Evolutionary conservation across 92 coral and sea anemone species (phyloP).

Genomic region (Epizoanthus scotinus): DNA sequence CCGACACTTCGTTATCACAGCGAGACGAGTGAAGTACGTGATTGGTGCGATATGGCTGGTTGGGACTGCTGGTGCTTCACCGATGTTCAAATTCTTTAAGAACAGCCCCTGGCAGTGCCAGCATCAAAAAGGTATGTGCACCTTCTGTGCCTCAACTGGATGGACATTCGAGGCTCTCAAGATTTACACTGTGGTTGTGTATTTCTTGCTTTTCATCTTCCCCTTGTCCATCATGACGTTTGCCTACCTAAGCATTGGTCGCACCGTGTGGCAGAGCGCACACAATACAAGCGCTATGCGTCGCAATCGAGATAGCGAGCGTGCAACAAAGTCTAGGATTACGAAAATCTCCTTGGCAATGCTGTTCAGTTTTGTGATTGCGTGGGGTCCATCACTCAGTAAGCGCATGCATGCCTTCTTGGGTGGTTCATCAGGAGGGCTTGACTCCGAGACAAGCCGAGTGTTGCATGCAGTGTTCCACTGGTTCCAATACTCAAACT

Average conservation of each 20-base stretch:
- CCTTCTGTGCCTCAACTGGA: conserved; percentile 48
- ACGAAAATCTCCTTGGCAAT: conserved; percentile 75
- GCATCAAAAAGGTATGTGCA: not conserved
- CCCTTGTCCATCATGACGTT: conserved; percentile 67
- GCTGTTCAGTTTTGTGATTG: conserved; percentile 70
- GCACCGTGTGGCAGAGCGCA: conserved; percentile 71
- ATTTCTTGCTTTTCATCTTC: conserved; percentile 55
- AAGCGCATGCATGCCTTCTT: conserved; percentile 24
- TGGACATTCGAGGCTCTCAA: conserved; percentile 42
- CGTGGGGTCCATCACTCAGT: conserved; percentile 74
- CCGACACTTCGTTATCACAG: conserved; percentile 47
- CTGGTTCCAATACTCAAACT: conserved; percentile 71
- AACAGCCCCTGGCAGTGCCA: not conserved
- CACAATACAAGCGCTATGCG: conserved; percentile 67
- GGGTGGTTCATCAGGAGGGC: not conserved
- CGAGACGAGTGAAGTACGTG: conserved; percentile 42
- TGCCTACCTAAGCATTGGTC: conserved; percentile 69
- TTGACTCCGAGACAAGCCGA: conserved; percentile 6
- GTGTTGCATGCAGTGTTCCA: conserved; percentile 52
- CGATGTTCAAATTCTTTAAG: conserved; percentile 54
- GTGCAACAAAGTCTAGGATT: conserved; percentile 68
- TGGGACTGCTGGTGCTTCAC: conserved; percentile 54
- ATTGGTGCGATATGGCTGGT: conserved; percentile 60
- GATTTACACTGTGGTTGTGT: conserved; percentile 50
- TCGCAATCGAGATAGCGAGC: conserved; percentile 26